phyloP scores from a whole-genome alignment of 2,797 vertebrate species.

The Acanthurus lineatus region DNA sequence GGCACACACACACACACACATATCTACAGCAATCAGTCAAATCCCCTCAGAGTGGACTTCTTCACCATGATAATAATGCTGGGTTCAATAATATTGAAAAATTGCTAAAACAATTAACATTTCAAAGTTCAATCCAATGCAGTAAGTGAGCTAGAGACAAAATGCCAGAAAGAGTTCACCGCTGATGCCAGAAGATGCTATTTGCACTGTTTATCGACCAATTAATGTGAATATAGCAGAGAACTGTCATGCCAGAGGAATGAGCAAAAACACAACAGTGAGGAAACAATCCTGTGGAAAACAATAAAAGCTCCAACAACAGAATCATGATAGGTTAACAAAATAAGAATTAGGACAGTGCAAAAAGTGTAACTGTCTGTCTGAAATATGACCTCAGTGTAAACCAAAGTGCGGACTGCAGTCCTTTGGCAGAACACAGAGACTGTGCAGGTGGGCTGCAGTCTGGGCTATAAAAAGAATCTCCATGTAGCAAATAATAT shows the following conservation, averaged over 20 bases:
- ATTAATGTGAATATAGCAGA: not conserved
- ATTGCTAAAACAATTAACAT: slow-evolving; percentile 67
- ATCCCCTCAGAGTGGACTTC: slow-evolving; percentile 33
- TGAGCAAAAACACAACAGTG: not conserved
- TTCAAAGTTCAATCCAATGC: slow-evolving; percentile 56
- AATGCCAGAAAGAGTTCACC: slow-evolving; percentile 49
- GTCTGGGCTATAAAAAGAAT: too few species aligned
- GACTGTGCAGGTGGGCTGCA: too few species aligned
- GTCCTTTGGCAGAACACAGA: too few species aligned
- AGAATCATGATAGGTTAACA: not conserved
- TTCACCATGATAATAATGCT: slow-evolving; percentile 29
- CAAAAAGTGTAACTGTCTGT: not conserved
- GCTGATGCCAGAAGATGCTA: slow-evolving; percentile 13
- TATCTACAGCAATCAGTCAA: slow-evolving; percentile 1
- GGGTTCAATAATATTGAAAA: slow-evolving; percentile 58
- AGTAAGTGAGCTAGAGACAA: slow-evolving; percentile 21
- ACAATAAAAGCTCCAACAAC: not conserved
- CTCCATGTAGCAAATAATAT: too few species aligned
- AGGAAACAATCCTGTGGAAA: not conserved
- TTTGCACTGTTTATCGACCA: not conserved
- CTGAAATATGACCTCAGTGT: too few species aligned
- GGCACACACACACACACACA: slow-evolving; percentile 12
- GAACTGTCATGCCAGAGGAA: not conserved
- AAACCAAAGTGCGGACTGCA: too few species aligned
- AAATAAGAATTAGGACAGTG: too few species aligned